Conservation (phyloP, 1,140 invertebrate species). For the Lysiphlebus fabarum region DNA sequence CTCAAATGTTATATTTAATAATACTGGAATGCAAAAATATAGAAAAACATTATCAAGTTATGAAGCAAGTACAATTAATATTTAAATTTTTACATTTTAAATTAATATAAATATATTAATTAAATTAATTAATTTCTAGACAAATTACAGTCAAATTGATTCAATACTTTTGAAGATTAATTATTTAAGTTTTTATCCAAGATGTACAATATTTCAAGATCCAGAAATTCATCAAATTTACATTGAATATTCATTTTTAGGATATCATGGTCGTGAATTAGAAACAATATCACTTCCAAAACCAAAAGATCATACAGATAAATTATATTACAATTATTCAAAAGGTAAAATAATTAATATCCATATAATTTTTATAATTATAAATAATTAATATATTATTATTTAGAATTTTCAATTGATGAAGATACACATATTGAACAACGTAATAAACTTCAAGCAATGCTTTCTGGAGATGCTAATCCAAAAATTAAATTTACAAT, state of each 20-base stretch:
- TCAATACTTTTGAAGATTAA: conserved; percentile 24
- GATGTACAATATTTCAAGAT: conserved; percentile 21
- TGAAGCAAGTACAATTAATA: conserved; percentile 9
- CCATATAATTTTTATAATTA: not conserved
- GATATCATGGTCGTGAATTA: conserved; percentile 22
- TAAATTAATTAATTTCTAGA: conserved; percentile 9
- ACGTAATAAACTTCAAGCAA: conserved; percentile 32
- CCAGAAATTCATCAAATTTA: conserved; percentile 28
- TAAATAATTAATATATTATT: too few relatives aligned
- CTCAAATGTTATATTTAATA: not conserved
- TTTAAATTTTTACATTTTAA: conserved; percentile 6
- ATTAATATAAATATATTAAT: conserved; percentile 2
- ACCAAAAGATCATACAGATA: conserved; percentile 14
- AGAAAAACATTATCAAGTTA: conserved; percentile 1
- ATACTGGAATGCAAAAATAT: conserved; percentile 14
- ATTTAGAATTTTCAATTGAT: conserved; percentile 40
- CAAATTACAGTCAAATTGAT: not conserved
- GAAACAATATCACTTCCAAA: conserved; percentile 28
- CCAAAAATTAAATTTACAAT: conserved; percentile 42
- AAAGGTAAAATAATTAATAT: conserved; percentile 21
- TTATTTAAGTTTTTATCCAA: conserved; percentile 18
- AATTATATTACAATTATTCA: conserved; percentile 25
- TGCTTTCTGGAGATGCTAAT: conserved; percentile 34
- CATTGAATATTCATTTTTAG: conserved; percentile 30
- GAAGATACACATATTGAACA: conserved; percentile 30